Evolutionary conservation across 2,113 vertebrate species (phyloP), one percentile per base, ranked within the genome.

Genomic region (Macquaria ambigua): DNA sequence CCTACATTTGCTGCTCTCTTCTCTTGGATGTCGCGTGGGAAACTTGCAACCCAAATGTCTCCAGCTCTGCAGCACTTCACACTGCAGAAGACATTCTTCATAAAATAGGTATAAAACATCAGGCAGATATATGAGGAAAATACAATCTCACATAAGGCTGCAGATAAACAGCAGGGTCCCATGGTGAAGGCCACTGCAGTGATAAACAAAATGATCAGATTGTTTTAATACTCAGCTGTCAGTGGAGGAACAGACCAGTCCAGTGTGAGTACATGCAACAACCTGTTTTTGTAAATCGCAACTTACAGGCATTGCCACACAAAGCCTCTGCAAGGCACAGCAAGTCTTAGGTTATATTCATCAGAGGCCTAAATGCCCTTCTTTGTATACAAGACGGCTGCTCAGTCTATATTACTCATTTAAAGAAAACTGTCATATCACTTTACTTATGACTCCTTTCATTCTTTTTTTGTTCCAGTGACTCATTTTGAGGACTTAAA

Each of bases 1-100:
- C 85, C 86, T 83, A 90, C 64, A 87, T 93, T 89, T 74, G 39
- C 41, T 52, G 43, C 58, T 59, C 39, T 80, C 23, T 70, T 74
- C 77, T 78, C 64, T 59, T 68, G 55, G 61, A 71, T 70, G 67
- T 77, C 64, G 78, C 18, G 39, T n/a, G 70, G 56, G 46, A 84
- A 74, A 52, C 34, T 2, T 21, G 74, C 68, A 81, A 43, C 66
- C 48, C 39, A 74, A 70, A 69, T 43, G 56, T 72, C 75, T 81
- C n/a, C n/a, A 39, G 53, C 53, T 80, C 23, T 43, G 50, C 59
- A 76, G 79, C 68, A 37, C 50, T 66, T 25, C 20, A 18, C 37
- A 11, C 46, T 3, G 58, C 28, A 79, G 37, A 74, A 81, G 6
- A 18, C 43, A 68, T 31, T 41, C 56, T 52, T 75, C 9, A 8